Percentiles rank a stretch among this genome's conserved stretches.
These are phyloP conservation scores for Bubo blakistoni DNA, from an alignment of 2,113 vertebrate species.

Conservation along the genomic window DNA sequence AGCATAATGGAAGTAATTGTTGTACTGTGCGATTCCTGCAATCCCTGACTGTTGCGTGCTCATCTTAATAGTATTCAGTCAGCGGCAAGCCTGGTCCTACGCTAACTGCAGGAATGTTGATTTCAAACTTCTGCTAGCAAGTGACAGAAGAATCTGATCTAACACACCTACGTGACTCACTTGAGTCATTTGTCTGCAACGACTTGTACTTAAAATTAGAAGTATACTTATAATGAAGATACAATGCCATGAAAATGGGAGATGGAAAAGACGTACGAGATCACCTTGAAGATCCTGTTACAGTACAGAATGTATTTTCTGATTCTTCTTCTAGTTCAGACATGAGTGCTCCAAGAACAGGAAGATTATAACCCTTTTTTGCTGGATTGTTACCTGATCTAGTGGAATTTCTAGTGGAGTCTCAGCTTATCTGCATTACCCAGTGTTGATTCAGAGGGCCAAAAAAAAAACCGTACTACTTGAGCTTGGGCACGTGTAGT, in stretches of 20 bases:
- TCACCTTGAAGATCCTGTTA: not conserved
- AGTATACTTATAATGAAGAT: not conserved
- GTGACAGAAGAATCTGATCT: not conserved
- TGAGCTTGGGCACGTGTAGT: not conserved
- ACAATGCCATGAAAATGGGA: not conserved
- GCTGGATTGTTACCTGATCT: not conserved
- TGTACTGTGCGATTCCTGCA: not conserved
- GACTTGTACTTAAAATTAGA: not conserved
- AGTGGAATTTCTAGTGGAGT: conserved; percentile 5
- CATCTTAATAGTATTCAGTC: not conserved
- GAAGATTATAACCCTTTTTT: not conserved
- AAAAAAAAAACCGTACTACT: not conserved
- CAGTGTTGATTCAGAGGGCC: not conserved
- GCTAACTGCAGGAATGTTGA: not conserved
- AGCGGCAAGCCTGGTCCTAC: not conserved
- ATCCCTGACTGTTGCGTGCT: not conserved
- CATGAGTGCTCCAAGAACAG: not conserved
- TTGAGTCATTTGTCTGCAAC: not conserved
- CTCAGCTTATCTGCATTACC: not conserved
- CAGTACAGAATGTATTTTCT: not conserved
- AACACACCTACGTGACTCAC: not conserved
- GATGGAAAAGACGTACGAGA: not conserved
- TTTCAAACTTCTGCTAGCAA: not conserved
- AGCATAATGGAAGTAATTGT: not conserved
- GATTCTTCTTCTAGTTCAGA: not conserved